Evolutionary conservation across 1,140 invertebrate genomes (phyloP).

Genomic region (Lucilia cuprina): DNA sequence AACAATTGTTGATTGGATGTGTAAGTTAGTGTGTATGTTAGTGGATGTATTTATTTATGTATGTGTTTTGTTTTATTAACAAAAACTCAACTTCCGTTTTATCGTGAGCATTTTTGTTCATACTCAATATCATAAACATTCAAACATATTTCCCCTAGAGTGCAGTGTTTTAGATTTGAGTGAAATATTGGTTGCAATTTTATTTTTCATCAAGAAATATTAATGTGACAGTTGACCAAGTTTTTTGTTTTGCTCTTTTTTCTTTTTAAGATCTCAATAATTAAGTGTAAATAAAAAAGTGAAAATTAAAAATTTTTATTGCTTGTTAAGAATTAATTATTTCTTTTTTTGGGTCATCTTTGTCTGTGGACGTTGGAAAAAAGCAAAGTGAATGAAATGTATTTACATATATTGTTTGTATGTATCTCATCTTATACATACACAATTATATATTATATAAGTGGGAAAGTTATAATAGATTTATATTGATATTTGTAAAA

Average conservation of each 20-base stretch:
- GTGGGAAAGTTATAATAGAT: too few relatives aligned
- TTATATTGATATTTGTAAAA: too few relatives aligned
- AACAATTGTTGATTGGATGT: not conserved
- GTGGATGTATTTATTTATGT: not conserved
- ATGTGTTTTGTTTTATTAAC: not conserved
- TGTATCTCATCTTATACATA: too few relatives aligned
- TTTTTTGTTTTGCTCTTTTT: not conserved
- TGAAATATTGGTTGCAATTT: not conserved
- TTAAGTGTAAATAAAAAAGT: too few relatives aligned
- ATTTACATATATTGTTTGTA: too few relatives aligned
- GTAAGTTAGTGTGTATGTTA: not conserved
- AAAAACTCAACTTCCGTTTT: not conserved
- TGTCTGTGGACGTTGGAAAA: too few relatives aligned
- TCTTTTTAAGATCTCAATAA: too few relatives aligned
- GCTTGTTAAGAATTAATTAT: too few relatives aligned
- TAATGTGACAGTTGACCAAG: not conserved
- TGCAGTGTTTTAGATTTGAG: not conserved
- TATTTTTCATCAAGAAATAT: not conserved
- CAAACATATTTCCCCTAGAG: not conserved
- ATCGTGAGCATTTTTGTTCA: not conserved
- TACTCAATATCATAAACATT: not conserved
- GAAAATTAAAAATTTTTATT: too few relatives aligned
- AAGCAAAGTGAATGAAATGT: too few relatives aligned
- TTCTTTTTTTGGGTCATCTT: too few relatives aligned
- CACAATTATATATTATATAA: too few relatives aligned